These are phyloP conservation scores for Eublepharis macularius DNA, from an alignment of 2,113 vertebrate species.

Conservation along the genomic window DNA sequence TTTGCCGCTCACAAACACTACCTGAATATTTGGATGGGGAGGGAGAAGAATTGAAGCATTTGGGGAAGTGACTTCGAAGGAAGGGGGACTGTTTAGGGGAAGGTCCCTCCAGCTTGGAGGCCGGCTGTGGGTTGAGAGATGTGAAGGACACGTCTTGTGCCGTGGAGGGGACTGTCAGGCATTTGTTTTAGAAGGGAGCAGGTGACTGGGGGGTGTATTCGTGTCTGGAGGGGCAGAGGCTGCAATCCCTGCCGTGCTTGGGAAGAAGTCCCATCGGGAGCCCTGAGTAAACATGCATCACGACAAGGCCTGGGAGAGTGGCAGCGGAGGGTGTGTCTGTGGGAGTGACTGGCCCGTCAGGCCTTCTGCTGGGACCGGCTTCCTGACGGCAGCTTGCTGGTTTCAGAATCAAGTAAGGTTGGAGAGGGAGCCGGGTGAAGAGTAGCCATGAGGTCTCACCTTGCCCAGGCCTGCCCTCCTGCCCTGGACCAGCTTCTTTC, in stretches of 20 bases:
- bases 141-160: too few relatives aligned
- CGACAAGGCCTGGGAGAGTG: background rate
- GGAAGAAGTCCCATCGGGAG: background rate
- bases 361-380: background rate
- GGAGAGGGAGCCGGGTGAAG: background rate
- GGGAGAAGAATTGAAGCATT: background rate
- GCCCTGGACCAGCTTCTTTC: background rate
- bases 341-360: background rate
- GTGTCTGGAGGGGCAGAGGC: background rate
- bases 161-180: background rate
- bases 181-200: too few relatives aligned
- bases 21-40: background rate
- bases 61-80: conserved; percentile 2
- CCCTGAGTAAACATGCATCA: background rate
- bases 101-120: background rate
- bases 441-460: background rate
- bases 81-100: background rate
- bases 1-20: background rate
- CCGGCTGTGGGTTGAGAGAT: background rate
- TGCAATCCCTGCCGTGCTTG: background rate
- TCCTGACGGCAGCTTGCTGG: background rate
- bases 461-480: background rate
- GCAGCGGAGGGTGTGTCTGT: background rate
- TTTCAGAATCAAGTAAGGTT: background rate
- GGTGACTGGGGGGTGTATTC: too few relatives aligned